Percentiles rank a stretch among this genome's conserved stretches.
phyloP scores from a whole-genome alignment of 2,888 invertebrate species.

The Polylopha cassiicola region DNA sequence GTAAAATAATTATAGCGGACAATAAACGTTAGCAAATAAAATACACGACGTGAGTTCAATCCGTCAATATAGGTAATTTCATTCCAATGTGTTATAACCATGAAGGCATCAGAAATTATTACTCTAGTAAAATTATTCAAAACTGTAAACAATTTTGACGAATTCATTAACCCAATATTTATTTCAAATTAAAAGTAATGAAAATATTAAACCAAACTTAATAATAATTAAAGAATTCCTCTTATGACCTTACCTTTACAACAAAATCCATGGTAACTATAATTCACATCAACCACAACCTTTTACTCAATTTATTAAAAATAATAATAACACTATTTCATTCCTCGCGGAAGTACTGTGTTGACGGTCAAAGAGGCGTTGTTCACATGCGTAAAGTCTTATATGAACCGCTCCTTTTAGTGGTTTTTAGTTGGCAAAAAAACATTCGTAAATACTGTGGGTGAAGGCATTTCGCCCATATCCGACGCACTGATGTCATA shows the following conservation, averaged over 20 bases:
- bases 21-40: too few relatives aligned
- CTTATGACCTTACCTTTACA: background rate
- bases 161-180: too few relatives aligned
- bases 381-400: constrained; percentile 44
- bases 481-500: constrained; percentile 63
- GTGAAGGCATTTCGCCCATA: constrained; percentile 71
- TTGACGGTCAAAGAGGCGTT: constrained; percentile 30
- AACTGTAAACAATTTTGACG: too few relatives aligned
- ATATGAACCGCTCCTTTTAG: constrained; percentile 56
- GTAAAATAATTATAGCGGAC: too few relatives aligned
- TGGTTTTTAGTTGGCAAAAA: constrained; percentile 50
- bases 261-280: background rate
- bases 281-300: constrained; percentile 2
- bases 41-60: too few relatives aligned
- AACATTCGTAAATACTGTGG: constrained; percentile 52
- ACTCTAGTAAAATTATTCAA: too few relatives aligned
- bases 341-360: constrained; percentile 25
- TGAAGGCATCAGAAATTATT: too few relatives aligned
- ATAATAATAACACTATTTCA: constrained; percentile 23
- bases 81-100: too few relatives aligned
- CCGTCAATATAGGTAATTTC: too few relatives aligned
- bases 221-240: background rate
- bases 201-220: background rate
- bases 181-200: too few relatives aligned
- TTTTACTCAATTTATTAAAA: too few relatives aligned